Percentiles rank a stretch among this genome's conserved stretches.
These are phyloP conservation scores for Sebastiscus tertius DNA, from an alignment of 2,797 vertebrate genomes.

Conservation along the genomic window DNA sequence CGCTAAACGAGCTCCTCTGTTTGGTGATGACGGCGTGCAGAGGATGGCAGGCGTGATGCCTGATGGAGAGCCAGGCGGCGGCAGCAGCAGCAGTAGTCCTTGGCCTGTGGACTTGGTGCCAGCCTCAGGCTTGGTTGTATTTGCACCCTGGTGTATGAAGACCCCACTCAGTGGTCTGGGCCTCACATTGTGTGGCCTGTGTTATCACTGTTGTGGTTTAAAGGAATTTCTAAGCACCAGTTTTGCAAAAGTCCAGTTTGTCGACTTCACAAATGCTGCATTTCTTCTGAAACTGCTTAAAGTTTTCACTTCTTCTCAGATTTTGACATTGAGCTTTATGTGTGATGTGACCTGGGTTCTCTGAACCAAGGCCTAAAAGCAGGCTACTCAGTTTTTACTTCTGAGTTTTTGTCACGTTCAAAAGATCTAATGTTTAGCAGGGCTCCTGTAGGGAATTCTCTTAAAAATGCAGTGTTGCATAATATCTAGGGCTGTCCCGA, in stretches of 20 bases:
- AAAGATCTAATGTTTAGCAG: background rate
- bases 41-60: background rate
- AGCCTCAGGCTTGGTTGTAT: constrained; percentile 2
- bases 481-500: background rate
- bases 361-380: constrained; percentile 18
- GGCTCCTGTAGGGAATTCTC: background rate
- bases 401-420: constrained; percentile 14
- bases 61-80: background rate
- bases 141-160: background rate
- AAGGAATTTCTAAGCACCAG: background rate
- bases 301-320: background rate
- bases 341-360: constrained; percentile 32
- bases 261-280: background rate
- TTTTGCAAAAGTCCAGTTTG: background rate
- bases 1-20: no score
- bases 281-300: background rate
- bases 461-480: background rate
- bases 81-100: constrained; percentile 8
- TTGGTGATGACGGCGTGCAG: no score
- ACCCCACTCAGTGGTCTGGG: background rate
- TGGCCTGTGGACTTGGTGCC: constrained; percentile 7
- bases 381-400: constrained; percentile 28
- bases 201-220: constrained; percentile 2
- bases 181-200: background rate
- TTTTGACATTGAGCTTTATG: background rate